Base-by-base conservation (phyloP, 1,140 invertebrate species). In the Drosophila pachea region DNA sequence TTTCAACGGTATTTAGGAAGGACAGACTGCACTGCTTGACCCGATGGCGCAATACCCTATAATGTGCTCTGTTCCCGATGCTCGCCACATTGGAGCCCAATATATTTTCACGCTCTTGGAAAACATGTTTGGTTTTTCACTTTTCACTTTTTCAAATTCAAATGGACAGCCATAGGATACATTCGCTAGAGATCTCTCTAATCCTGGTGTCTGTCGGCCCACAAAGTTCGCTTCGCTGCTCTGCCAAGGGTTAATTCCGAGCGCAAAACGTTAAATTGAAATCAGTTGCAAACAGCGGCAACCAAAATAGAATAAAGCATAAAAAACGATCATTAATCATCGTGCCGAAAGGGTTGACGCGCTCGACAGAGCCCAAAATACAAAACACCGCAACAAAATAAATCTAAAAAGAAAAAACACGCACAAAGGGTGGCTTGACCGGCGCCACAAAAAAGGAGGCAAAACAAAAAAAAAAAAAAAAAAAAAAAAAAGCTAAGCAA, bases 241-340 rank as follows among this genome's bases (percentile, higher is more conserved):
- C 29, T 9, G 14, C 11, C 32, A 7, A 67, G 63, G 43, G 58
- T 50, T 73, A 54, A 67, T 67, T 32, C 40, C 48, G 47, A 32
- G 22, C 42, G 52, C 71, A 45, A 56, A 43, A 71, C 61, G 66
- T 54, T 73, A 74, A 84, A 84, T 84, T 86, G 81, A 86, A 86
- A 86, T 81, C 81, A 81, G 81, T 68, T 74, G 76, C 81, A 86
- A 81, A 86, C 76, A 75, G 40, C 8, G 45, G 29, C 40, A 45
- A 59, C 47, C 22, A 62, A 63, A 68, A 54, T 43, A 43, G 9
- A 61, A 70, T 31, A 55, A 65, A 22, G 40, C 7, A 50, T 68
- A 76, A 84, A 76, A 73, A 76, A 64, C 65, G 76, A 86, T 86
- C 79, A 84, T 84, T 84, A 84, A 84, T 84, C 79, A 84, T 86